A percentile compares a stretch with the other conserved stretches of the same genome.
These are phyloP conservation scores for Cyprinodon brontotheroides DNA, from an alignment of 2,113 vertebrate genomes.

Conservation along the genomic window DNA sequence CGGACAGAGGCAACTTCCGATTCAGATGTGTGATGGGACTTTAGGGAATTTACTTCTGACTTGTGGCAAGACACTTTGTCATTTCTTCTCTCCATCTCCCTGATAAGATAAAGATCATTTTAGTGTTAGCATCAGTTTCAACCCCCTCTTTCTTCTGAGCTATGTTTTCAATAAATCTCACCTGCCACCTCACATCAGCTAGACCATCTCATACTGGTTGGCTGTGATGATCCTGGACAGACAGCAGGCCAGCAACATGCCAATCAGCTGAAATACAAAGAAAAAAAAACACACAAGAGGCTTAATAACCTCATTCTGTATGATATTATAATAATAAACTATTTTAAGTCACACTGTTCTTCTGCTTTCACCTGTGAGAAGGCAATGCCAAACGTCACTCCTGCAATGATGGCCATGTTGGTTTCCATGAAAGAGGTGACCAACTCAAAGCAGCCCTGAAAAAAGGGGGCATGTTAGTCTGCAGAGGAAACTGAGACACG, in stretches of 20 bases:
- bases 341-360: neutral
- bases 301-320: neutral
- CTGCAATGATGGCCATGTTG: slow-evolving; percentile 99
- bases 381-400: slow-evolving; percentile 97
- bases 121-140: neutral
- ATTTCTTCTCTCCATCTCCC: slow-evolving; percentile 62
- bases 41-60: slow-evolving; percentile 46
- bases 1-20: slow-evolving; percentile 48
- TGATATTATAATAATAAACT: neutral
- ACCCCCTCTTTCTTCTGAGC: neutral
- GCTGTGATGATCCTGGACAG: slow-evolving; percentile 99
- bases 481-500: slow-evolving; percentile 30
- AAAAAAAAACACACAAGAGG: neutral
- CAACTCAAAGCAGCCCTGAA: slow-evolving; percentile 96
- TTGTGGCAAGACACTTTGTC: slow-evolving; percentile 31
- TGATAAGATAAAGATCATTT: slow-evolving; percentile 29
- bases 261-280: slow-evolving; percentile 86
- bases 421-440: slow-evolving; percentile 99
- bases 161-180: slow-evolving; percentile 59
- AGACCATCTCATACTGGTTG: slow-evolving; percentile 99
- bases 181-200: slow-evolving; percentile 80
- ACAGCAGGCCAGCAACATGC: slow-evolving; percentile 98
- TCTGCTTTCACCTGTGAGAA: slow-evolving; percentile 89
- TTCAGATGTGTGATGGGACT: slow-evolving; percentile 36
- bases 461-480: slow-evolving; percentile 46